These are phyloP conservation scores for Siniperca obscura DNA, from an alignment of 2,797 vertebrate species.

Conservation along the genomic window DNA sequence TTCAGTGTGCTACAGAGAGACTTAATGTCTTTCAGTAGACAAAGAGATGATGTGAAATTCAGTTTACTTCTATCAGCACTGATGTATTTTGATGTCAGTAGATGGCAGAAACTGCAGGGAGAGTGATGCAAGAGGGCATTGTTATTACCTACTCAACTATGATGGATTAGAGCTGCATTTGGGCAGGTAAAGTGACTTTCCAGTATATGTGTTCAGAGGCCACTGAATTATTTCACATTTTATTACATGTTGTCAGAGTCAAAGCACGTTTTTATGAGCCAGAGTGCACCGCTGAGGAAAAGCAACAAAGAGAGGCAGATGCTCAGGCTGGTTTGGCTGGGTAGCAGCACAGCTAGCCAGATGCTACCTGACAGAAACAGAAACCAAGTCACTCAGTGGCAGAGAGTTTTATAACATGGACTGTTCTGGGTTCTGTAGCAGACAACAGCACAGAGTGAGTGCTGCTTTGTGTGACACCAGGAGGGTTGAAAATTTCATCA, in stretches of 20 bases:
- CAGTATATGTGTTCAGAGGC: conserved; percentile 30
- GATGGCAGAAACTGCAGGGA: conserved; percentile 17
- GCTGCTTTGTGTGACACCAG: conserved; percentile 4
- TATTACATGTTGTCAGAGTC: conserved; percentile 37
- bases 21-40: conserved; percentile 18
- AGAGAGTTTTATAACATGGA: not conserved
- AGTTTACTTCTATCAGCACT: conserved; percentile 2
- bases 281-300: conserved; percentile 16
- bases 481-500: not conserved
- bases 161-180: conserved; percentile 31
- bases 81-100: conserved; percentile 34
- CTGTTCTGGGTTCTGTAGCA: conserved; percentile 12
- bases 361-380: conserved; percentile 37
- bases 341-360: conserved; percentile 35
- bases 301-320: conserved; percentile 38
- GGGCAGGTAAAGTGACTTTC: conserved; percentile 22
- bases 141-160: conserved; percentile 36
- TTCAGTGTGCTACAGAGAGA: conserved; percentile 13
- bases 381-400: conserved; percentile 2
- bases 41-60: conserved; percentile 25
- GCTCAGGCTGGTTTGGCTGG: conserved; percentile 26
- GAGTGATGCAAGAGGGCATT: conserved; percentile 39
- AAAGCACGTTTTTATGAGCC: conserved; percentile 40
- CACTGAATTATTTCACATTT: conserved; percentile 57
- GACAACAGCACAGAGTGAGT: not conserved